Evolutionary conservation across 2,888 invertebrate species (phyloP), one percentile per base, ranked within the genome.

Genomic region (Aromia moschata): DNA sequence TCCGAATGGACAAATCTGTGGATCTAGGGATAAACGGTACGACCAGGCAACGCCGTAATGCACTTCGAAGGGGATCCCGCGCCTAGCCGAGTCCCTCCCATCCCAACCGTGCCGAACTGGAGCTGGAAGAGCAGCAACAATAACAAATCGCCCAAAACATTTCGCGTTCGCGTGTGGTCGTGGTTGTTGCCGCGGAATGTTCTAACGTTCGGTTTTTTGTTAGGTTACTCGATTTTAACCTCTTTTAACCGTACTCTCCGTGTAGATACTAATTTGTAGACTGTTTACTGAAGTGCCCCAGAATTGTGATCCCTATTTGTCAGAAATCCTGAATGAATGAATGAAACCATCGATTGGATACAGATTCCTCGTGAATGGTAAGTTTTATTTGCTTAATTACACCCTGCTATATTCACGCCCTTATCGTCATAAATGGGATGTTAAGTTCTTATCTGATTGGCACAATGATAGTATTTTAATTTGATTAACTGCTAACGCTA

Each of bases 321-420:
- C n/a, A 33, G 10, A n/a, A n/a, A n/a, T n/a, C n/a, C n/a, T 15
- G 16, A 33, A 31, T 45, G 3, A 11, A 20, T 30, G 10, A 4
- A 18, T 16, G 36, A 20, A 47, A 37, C 9, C 38, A 25, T 20
- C 38, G 20, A 49, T 49, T 49, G 49, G 38, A 49, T 38, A 16
- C 11, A 25, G 49, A 38, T n/a, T 15, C n/a, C 38, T 49, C 38
- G 38, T 49, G 37, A 49, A 49, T 49, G 49, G 49, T 49, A 30
- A 49, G 49, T 49, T 38, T 49, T 37, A 49, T 46, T 46, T 16
- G 9, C 18, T 1, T 36, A 18, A 16, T 3, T 17, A n/a, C 17
- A 9, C 5, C 2, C n/a, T 33, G 33, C n/a, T 33, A 33, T 4
- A 5, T 41, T 11, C 20, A 18, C 44, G 11, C 44, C 11, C 4